Base-by-base conservation (phyloP, 2,888 invertebrate species). In the Sceliomorpha sp. region DNA sequence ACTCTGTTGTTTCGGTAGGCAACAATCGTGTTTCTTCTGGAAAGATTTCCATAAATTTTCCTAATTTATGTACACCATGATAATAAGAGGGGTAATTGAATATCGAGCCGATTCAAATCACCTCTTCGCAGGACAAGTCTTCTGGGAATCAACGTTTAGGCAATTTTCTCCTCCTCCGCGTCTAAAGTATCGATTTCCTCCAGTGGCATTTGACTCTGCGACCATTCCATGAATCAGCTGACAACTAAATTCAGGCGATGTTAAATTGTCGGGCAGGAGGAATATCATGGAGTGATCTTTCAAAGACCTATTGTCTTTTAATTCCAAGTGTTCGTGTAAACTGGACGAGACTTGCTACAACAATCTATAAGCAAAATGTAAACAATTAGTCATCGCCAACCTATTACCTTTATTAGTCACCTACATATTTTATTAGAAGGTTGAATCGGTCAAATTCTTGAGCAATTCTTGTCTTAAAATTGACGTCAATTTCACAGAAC, bases 141-240 rank as follows among this genome's bases (percentile, higher is more conserved):
- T 24, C 44, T 47, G 44, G 50, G 40, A 26, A 32, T 48, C 15
- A 44, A 7, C 14, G 15, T 13, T 31, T 4, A 8, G 14, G 10
- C 34, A 13, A 56, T 56, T 50, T 51, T 64, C 24, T 32, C 42
- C 32, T 58, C 56, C 51, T 27, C 17, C 44, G 20, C 20, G 64
- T 55, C 48, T 56, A 48, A 68, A 60, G 70, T 82, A 83, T 81
- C 81, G 80, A 78, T 82, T 77, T 80, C 79, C 77, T 56, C 72
- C 74, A 70, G 77, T 79, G 80, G 78, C 77, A 76, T 78, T 77
- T 74, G 69, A 67, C 73, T 77, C 78, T 56, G 15, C 34, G 63
- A 62, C 71, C 66, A 62, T 60, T 67, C 68, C 75, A 79, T 70
- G 76, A 79, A 79, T 74, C 77, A 77, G 67, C 59, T 70, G 67